Base-by-base conservation (phyloP, 2,888 invertebrate genomes). In the Chymomyza amoena region DNA sequence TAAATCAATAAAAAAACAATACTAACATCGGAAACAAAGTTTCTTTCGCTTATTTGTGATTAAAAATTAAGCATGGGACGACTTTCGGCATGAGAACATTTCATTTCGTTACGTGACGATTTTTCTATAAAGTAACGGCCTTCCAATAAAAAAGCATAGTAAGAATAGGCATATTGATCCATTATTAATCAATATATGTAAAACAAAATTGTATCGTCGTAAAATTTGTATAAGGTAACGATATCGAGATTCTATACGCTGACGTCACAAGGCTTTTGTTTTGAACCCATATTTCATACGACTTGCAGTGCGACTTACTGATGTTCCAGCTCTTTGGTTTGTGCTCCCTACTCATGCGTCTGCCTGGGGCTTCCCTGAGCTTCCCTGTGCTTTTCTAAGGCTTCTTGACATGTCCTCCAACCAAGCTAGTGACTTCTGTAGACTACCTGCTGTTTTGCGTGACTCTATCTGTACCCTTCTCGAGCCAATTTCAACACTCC, bases 381-480 rank as follows among this genome's bases (percentile, higher is more conserved):
- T 28, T 63, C 64, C 64, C 36, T 70, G 9, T 28, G 39, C 18
- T 28, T 63, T 52, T 66, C 64, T 59, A 45, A 45, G 39, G 39
- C 39, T 65, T 68, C 61, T 65, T 54, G 9, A 32, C 32, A 32
- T 7, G 32, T 66, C 76, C 79, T 66, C 51, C 69, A 61, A 54
- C 76, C 76, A 79, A 45, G 79, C 76, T 75, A 45, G 39, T 68
- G 79, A 64, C 76, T 76, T 60, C 66, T 51, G 54, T 20, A 45
- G 69, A 72, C 70, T 79, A 79, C 79, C 79, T 78, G 81, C 79
- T 78, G 81, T 32, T 66, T 45, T 45, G 39, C 39, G 10, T 45
- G 39, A 13, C 39, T 45, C 4, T 7, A 3, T 13, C 39, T 15
- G 13, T 13, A 45, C 39, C 39, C 39, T 32, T 32, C 32, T 10